These are phyloP conservation scores for Oreochromis niloticus DNA, from an alignment of 2,113 vertebrate genomes.

Conservation along the genomic window DNA sequence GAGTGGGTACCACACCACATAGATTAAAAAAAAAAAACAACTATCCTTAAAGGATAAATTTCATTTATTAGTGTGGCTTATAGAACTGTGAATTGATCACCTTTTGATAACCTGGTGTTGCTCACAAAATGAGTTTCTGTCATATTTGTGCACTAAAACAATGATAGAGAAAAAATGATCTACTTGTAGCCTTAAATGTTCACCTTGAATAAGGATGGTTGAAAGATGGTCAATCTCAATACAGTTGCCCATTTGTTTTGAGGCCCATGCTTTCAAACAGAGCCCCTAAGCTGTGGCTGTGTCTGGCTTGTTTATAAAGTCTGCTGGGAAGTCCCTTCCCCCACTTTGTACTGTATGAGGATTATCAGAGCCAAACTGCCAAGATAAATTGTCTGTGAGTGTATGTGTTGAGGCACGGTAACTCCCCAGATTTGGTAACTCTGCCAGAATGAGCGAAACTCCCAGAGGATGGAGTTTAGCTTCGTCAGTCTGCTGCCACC, in stretches of 20 bases:
- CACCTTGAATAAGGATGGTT: background rate
- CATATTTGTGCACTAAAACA: background rate
- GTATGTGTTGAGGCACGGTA: background rate
- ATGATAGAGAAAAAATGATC: background rate
- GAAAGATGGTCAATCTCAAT: background rate
- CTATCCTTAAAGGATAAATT: background rate
- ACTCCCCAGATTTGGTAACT: slow-evolving; percentile 34
- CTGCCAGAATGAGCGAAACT: slow-evolving; percentile 29
- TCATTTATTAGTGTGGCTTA: background rate
- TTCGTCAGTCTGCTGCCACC: slow-evolving; percentile 21
- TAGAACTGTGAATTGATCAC: background rate
- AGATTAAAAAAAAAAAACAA: background rate
- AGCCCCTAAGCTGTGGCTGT: background rate
- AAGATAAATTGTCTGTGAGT: background rate
- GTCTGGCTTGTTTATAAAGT: background rate
- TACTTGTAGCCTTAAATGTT: background rate
- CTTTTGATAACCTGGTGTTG: background rate
- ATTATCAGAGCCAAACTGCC: slow-evolving; percentile 7
- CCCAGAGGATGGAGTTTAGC: slow-evolving; percentile 3
- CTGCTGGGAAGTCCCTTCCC: background rate
- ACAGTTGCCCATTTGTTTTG: background rate
- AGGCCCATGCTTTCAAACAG: background rate
- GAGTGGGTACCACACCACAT: background rate
- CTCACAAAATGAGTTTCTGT: background rate
- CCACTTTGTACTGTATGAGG: background rate